Evolutionary conservation across 2,888 invertebrate species (phyloP).

Genomic region (Cephus pygmeus): DNA sequence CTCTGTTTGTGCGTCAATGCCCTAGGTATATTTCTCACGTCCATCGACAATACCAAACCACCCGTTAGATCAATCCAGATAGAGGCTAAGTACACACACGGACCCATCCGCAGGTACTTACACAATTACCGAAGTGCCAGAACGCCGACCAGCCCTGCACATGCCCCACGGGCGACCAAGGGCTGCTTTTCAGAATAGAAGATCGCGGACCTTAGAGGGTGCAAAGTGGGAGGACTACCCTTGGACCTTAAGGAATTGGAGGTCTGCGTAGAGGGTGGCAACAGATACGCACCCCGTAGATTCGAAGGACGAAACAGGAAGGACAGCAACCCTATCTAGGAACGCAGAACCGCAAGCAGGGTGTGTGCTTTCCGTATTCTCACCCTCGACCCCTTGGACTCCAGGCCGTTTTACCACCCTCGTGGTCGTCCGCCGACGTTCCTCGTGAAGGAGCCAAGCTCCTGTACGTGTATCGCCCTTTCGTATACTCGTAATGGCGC

Average conservation of each 20-base stretch:
- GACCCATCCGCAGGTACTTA: slow-evolving; percentile 17
- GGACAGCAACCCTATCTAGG: slow-evolving; percentile 59
- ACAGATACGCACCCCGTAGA: background rate
- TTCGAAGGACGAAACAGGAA: background rate
- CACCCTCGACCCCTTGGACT: slow-evolving; percentile 23
- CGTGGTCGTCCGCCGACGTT: background rate
- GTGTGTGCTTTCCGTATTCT: slow-evolving; percentile 21
- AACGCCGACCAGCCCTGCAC: slow-evolving; percentile 48
- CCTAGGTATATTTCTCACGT: background rate
- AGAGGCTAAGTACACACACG: slow-evolving; percentile 7
- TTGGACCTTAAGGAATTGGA: slow-evolving; percentile 53
- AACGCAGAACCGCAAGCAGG: slow-evolving; percentile 58
- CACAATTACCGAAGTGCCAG: slow-evolving; percentile 41
- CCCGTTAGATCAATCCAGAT: background rate
- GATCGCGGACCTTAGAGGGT: slow-evolving; percentile 7
- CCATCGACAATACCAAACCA: background rate
- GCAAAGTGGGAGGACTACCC: slow-evolving; percentile 17
- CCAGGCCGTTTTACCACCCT: background rate
- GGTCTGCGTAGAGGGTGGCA: slow-evolving; percentile 1
- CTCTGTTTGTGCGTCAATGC: background rate
- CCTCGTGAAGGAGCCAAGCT: background rate
- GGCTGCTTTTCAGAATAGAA: slow-evolving; percentile 11
- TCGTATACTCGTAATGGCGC: background rate
- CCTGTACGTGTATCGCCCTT: background rate
- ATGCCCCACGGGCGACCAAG: slow-evolving; percentile 31